Conservation (phyloP, 2,888 invertebrate genomes). For the Idaea dimidiata region DNA sequence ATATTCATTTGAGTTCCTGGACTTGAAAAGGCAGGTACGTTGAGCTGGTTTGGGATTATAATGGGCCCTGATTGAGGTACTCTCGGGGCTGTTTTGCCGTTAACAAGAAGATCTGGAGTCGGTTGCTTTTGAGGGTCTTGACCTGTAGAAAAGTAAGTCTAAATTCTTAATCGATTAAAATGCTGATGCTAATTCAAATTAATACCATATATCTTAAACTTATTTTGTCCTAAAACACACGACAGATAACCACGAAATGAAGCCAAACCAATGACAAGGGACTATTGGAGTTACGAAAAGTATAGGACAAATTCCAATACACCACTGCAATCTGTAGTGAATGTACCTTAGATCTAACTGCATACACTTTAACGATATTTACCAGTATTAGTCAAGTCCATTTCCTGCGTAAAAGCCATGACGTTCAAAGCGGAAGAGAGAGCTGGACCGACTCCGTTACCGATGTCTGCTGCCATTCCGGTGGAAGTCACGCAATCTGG, state of each 20-base stretch:
- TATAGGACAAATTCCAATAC: no score
- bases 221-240: no score
- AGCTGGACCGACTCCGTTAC: slow-evolving; percentile 77
- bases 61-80: slow-evolving; percentile 20
- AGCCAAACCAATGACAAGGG: no score
- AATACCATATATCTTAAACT: neutral
- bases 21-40: slow-evolving; percentile 22
- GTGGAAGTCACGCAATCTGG: slow-evolving; percentile 62
- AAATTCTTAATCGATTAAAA: neutral
- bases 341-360: neutral
- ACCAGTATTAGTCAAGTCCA: slow-evolving; percentile 72
- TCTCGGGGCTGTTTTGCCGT: slow-evolving; percentile 42
- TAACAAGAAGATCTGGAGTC: slow-evolving; percentile 67
- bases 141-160: slow-evolving; percentile 27
- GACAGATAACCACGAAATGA: no score
- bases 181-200: no score
- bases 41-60: slow-evolving; percentile 38
- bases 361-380: slow-evolving; percentile 8
- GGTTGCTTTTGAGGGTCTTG: slow-evolving; percentile 44
- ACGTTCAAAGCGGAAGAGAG: slow-evolving; percentile 90
- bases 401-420: slow-evolving; percentile 89
- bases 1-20: neutral
- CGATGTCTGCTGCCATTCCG: slow-evolving; percentile 59
- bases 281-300: neutral
- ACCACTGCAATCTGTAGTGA: no score